Conservation (phyloP, 2,888 invertebrate genomes). For the Cryptocheilus praepositus region DNA sequence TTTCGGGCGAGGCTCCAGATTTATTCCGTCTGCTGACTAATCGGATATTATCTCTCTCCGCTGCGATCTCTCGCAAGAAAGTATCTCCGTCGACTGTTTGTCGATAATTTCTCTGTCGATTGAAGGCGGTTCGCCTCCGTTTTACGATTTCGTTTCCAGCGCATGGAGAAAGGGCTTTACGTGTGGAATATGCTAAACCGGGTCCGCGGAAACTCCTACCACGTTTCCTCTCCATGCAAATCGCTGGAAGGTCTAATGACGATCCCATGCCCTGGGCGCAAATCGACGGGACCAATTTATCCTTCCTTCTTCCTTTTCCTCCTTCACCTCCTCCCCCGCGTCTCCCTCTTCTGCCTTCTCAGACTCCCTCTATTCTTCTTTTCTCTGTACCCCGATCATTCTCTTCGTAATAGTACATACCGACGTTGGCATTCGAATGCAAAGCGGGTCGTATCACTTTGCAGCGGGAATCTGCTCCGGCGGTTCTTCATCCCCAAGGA, state of each 20-base stretch:
- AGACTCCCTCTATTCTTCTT: constrained; percentile 19
- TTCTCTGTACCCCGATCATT: constrained; percentile 26
- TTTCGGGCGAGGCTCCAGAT: not conserved
- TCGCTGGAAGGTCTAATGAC: constrained; percentile 65
- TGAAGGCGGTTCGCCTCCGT: constrained; percentile 44
- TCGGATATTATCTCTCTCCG: not conserved
- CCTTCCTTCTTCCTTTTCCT: constrained; percentile 18
- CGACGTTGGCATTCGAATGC: constrained; percentile 59
- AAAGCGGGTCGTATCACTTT: constrained; percentile 65
- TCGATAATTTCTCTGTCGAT: constrained; percentile 5
- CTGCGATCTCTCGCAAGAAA: not conserved
- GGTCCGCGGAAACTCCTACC: constrained; percentile 57
- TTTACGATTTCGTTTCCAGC: constrained; percentile 61
- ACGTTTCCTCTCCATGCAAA: constrained; percentile 66
- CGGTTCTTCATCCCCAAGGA: constrained; percentile 26
- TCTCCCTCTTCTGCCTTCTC: not conserved
- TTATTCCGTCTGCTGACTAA: constrained; percentile 3
- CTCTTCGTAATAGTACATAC: constrained; percentile 49
- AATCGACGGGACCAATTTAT: constrained; percentile 62
- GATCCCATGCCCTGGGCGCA: constrained; percentile 59
- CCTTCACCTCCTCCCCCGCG: constrained; percentile 13
- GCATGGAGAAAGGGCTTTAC: constrained; percentile 54
- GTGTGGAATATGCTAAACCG: constrained; percentile 64
- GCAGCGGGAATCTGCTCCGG: constrained; percentile 37
- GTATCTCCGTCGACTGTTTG: not conserved